Conservation (phyloP, 2,113 vertebrate genomes). For the Brachypteracias leptosomus region DNA sequence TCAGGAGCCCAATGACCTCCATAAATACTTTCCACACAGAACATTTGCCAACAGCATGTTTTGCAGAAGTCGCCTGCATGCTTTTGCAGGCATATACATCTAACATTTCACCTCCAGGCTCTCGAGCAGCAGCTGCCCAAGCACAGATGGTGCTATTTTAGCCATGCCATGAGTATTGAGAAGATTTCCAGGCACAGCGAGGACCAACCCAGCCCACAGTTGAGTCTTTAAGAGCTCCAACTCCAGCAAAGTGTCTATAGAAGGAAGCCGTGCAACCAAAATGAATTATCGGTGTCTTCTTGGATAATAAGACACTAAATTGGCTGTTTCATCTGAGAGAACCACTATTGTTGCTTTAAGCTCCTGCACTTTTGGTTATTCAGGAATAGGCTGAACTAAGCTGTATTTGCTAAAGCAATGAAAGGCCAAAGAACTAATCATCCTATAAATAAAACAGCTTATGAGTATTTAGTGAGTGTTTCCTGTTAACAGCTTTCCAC, state of each 20-base stretch:
- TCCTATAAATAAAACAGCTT: constrained; percentile 65
- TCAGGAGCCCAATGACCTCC: accelerated
- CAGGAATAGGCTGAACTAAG: background rate
- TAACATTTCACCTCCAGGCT: background rate
- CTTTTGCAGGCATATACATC: background rate
- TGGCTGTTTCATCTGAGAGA: background rate
- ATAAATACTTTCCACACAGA: background rate
- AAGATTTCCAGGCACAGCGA: no score
- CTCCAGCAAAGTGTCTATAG: accelerated
- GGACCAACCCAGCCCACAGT: background rate
- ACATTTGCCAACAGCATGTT: background rate
- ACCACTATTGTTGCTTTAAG: background rate
- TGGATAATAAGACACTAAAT: background rate
- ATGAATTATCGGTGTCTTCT: accelerated
- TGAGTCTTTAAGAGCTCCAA: background rate
- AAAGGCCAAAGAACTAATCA: background rate
- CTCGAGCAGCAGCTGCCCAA: background rate
- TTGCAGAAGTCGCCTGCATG: background rate
- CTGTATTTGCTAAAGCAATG: constrained; percentile 1
- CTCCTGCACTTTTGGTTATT: background rate
- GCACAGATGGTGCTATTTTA: background rate
- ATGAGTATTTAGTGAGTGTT: constrained; percentile 76
- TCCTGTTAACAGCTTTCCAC: constrained; percentile 77
- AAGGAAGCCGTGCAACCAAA: accelerated
- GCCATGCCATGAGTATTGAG: no score